Conservation (phyloP, 2,888 invertebrate species). For the Omphaloscelis lunosa region DNA sequence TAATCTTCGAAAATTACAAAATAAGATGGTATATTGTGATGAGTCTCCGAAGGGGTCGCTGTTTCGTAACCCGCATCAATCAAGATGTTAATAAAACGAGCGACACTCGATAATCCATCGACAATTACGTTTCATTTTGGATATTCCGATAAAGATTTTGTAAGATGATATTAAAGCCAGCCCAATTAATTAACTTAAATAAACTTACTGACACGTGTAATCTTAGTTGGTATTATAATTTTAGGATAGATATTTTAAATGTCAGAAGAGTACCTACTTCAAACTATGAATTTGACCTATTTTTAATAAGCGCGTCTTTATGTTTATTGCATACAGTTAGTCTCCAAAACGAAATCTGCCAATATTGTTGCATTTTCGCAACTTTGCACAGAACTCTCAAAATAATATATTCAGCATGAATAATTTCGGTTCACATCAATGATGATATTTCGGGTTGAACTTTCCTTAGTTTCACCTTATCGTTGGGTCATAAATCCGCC, state of each 20-base stretch:
- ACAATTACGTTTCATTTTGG: slow-evolving; percentile 64
- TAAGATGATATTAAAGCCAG: slow-evolving; percentile 29
- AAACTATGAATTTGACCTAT: not conserved
- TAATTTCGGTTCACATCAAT: slow-evolving; percentile 37
- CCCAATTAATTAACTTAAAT: slow-evolving; percentile 40
- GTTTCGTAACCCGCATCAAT: slow-evolving; percentile 73
- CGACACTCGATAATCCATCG: slow-evolving; percentile 59
- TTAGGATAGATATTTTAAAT: slow-evolving; percentile 13
- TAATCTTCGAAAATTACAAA: slow-evolving; percentile 70
- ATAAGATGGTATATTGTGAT: slow-evolving; percentile 66
- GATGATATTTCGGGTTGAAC: slow-evolving; percentile 46
- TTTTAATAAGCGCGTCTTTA: not conserved
- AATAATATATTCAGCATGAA: slow-evolving; percentile 24
- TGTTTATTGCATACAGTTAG: not conserved
- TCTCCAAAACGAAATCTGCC: not conserved
- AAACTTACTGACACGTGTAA: slow-evolving; percentile 15
- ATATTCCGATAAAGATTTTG: slow-evolving; percentile 51
- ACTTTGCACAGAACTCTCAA: not conserved
- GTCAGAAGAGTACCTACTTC: not conserved
- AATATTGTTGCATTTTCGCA: not conserved
- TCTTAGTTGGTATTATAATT: slow-evolving; percentile 17
- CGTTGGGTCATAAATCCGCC: slow-evolving; percentile 32
- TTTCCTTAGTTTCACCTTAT: slow-evolving; percentile 57
- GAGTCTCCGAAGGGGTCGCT: slow-evolving; percentile 65
- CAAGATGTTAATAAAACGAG: slow-evolving; percentile 65